Evolutionary conservation across 2,113 vertebrate species (phyloP), one percentile per base, ranked within the genome.

Genomic region (Pipa parva): DNA sequence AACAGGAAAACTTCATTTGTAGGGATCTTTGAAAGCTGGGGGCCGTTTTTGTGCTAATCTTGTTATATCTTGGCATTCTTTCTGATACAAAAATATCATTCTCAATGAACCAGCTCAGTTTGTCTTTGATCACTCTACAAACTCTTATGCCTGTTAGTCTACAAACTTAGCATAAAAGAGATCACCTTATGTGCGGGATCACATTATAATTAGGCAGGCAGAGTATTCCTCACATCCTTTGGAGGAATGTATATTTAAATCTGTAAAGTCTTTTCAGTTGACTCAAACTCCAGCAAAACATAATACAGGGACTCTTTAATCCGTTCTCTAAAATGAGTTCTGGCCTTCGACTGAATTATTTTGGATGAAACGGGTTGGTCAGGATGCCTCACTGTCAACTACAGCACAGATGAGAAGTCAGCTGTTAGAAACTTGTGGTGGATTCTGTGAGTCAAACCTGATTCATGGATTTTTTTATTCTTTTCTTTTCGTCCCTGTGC

Each of bases 361-460:
- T 26, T 24, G 42, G 45, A 37, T 67, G 29, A 67, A 59, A 49
- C 56, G 27, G 33, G 64, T 24, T 18, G 64, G n/a, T 50, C 56
- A 27, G 56, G 45, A 33, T 26, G 13, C 12, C 63, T 17, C 22
- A 24, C 37, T 49, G 63, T 48, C 49, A 27, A 58, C 37, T 59
- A 8, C 42, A 9, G 42, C 9, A 18, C 52, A 49, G 25, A 48
- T 58, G 52, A 46, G 12, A 15, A 56, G 39, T 66, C 63, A 58
- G 63, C 63, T 56, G 52, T 11, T 45, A 8, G 45, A 29, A 59
- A 46, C 42, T 46, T 4, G 29, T 68, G 56, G 59, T 39, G 28
- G 46, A 51, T 37, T n/a, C 21, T 15, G 42, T 50, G 45, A 51
- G 27, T 68, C 64, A 59, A 28, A 51, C 64, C 64, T 68, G 64